A percentile compares a stretch with the other conserved stretches of the same genome.
These are phyloP conservation scores for Drosophila ercepeae DNA, from an alignment of 1,140 invertebrate genomes.

Conservation along the genomic window DNA sequence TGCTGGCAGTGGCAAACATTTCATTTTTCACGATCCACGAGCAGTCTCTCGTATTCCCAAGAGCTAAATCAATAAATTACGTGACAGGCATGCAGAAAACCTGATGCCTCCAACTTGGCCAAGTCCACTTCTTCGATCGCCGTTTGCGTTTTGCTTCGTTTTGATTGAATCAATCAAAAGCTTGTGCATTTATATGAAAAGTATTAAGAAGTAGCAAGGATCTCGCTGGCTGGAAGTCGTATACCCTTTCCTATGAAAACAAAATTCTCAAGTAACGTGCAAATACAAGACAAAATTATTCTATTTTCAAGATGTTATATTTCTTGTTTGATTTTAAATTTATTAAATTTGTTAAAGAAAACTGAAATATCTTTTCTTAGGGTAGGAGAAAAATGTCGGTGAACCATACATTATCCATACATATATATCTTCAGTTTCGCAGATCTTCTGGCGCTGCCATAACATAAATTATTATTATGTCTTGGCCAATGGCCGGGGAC, in stretches of 20 bases:
- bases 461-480: constrained; percentile 77
- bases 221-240: constrained; percentile 3
- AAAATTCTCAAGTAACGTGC: too few relatives aligned
- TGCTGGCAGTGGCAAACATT: constrained; percentile 76
- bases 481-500: constrained; percentile 48
- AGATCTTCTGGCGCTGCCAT: constrained; percentile 64
- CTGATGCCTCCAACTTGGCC: constrained; percentile 57
- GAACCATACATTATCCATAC: constrained; percentile 19
- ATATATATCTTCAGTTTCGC: constrained; percentile 75
- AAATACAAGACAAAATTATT: too few relatives aligned
- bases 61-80: constrained; percentile 84
- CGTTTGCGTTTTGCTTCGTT: constrained; percentile 59
- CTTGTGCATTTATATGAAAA: constrained; percentile 64
- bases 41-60: constrained; percentile 76
- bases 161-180: constrained; percentile 83
- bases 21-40: constrained; percentile 72
- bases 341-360: background rate
- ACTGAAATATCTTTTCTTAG: background rate
- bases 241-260: constrained; percentile 15
- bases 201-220: constrained; percentile 14
- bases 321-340: too few relatives aligned
- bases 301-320: too few relatives aligned
- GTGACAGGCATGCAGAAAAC: constrained; percentile 83
- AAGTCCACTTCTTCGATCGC: constrained; percentile 48
- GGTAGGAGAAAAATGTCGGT: constrained; percentile 17